Percentiles rank a stretch among this genome's conserved stretches.
These are phyloP conservation scores for Eurystomus glaucurus DNA, from an alignment of 2,797 vertebrate species.

Conservation along the genomic window DNA sequence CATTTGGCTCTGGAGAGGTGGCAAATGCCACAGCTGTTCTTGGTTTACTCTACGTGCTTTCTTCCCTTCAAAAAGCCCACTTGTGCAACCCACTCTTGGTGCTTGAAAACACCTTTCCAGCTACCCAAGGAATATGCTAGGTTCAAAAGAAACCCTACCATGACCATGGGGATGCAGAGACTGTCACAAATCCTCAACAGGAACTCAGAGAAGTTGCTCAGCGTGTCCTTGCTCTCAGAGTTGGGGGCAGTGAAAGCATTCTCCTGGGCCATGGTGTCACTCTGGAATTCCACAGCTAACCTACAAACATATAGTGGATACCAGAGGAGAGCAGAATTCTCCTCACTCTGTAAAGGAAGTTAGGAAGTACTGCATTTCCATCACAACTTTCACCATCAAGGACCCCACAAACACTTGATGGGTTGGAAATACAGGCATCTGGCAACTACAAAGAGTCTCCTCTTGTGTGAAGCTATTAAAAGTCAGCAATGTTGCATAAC, in stretches of 20 bases:
- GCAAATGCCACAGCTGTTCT: background rate
- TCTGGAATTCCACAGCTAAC: constrained; percentile 89
- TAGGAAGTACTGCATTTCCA: background rate
- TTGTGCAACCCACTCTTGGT: background rate
- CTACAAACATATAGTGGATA: constrained; percentile 75
- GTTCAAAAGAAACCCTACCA: constrained; percentile 82
- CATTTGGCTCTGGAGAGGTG: background rate
- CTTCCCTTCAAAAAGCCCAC: background rate
- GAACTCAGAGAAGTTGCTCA: constrained; percentile 90
- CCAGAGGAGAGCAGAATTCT: background rate
- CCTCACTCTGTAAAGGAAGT: background rate
- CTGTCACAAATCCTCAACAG: constrained; percentile 91
- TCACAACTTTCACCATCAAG: background rate
- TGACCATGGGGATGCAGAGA: constrained; percentile 91
- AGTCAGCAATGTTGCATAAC: background rate
- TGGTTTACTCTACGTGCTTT: background rate
- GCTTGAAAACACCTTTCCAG: background rate
- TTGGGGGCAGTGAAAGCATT: constrained; percentile 91
- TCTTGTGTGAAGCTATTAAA: constrained; percentile 1
- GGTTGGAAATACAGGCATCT: background rate
- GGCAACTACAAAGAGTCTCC: background rate
- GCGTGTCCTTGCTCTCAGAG: constrained; percentile 82
- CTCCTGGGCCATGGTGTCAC: constrained; percentile 87
- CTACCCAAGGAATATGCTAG: background rate
- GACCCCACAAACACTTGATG: background rate